phyloP scores from a whole-genome alignment of 2,113 vertebrate genomes.

The Neomonachus schauinslandi region DNA sequence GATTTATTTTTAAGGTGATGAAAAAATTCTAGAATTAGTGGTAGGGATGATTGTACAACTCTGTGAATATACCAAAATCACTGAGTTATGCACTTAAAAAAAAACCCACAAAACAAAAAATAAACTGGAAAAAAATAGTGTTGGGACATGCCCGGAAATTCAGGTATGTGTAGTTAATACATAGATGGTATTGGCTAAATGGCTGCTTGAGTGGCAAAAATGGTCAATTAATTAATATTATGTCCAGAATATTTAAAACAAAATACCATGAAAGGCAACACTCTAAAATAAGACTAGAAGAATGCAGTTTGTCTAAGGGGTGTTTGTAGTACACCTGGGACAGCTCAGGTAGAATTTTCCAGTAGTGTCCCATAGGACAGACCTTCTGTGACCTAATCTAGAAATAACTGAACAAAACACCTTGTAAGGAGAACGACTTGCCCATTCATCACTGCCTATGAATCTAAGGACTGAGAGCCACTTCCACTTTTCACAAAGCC shows the following conservation, averaged over 20 bases:
- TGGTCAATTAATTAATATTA: not conserved
- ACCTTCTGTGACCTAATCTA: not conserved
- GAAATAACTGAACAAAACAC: not conserved
- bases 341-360: not conserved
- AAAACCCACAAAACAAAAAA: not conserved
- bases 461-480: not conserved
- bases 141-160: not conserved
- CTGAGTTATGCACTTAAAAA: not conserved
- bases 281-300: not conserved
- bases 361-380: not conserved
- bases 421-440: not conserved
- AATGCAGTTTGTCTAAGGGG: not conserved
- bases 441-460: not conserved
- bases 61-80: not conserved
- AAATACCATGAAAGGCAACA: not conserved
- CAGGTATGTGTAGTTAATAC: not conserved
- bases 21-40: conserved; percentile 8
- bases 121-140: not conserved
- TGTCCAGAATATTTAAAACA: not conserved
- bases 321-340: not conserved
- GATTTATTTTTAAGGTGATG: not conserved
- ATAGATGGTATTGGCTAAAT: not conserved
- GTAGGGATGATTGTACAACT: not conserved
- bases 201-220: not conserved
- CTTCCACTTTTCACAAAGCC: not conserved